A percentile compares a stretch with the other conserved stretches of the same genome.
Conservation (phyloP, 2,888 invertebrate species). For the Ferrisia virgata region DNA sequence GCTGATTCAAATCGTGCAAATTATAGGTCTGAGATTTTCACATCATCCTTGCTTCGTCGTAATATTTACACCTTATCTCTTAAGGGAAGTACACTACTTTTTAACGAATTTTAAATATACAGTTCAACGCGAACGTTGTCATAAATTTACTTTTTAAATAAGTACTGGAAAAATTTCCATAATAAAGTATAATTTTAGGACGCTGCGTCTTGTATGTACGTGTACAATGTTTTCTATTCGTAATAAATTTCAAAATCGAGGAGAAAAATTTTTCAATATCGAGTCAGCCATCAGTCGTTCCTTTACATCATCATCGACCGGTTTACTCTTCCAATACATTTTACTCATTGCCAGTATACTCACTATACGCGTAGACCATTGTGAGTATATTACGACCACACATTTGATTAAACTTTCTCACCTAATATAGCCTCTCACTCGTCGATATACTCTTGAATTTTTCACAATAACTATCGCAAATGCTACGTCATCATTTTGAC, state of each 20-base stretch:
- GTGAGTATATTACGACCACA: too few species aligned
- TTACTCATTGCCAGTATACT: too few species aligned
- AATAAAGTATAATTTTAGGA: neutral
- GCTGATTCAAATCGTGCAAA: conserved; percentile 42
- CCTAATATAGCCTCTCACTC: neutral
- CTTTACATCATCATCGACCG: neutral
- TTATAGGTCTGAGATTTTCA: conserved; percentile 44
- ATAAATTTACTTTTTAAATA: conserved; percentile 3
- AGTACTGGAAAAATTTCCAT: neutral
- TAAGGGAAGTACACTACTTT: conserved; percentile 32
- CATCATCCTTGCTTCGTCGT: conserved; percentile 28
- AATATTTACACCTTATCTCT: conserved; percentile 38
- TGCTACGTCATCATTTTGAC: neutral
- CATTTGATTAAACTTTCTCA: neutral
- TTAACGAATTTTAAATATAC: conserved; percentile 25
- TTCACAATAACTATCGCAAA: neutral
- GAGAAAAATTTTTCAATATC: neutral
- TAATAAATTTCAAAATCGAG: neutral
- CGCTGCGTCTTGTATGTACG: neutral
- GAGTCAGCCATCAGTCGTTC: neutral
- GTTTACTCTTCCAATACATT: too few species aligned
- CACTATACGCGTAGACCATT: too few species aligned
- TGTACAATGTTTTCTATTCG: neutral
- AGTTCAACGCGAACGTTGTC: conserved; percentile 4
- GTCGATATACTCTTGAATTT: neutral